phyloP scores from a whole-genome alignment of 2,888 invertebrate species.

The Dicyrtomina minuta region DNA sequence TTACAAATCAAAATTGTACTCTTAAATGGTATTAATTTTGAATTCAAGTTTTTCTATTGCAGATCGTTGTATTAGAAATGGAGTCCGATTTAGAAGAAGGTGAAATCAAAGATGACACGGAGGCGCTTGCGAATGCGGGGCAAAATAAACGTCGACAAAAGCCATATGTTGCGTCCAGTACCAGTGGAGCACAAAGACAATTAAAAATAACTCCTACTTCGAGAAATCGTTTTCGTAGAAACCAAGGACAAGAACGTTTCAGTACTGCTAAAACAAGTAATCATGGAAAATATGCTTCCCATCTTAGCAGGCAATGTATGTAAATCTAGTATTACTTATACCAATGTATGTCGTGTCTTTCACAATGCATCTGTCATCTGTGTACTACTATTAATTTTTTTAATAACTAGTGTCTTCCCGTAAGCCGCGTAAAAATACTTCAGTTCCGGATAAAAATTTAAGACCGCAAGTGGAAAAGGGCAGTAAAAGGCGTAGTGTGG shows the following conservation, averaged over 20 bases:
- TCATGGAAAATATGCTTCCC: no score
- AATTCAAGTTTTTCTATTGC: not conserved
- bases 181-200: not conserved
- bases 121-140: not conserved
- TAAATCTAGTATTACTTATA: no score
- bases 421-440: not conserved
- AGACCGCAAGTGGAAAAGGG: not conserved
- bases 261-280: no score
- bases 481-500: slow-evolving; percentile 7
- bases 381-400: no score
- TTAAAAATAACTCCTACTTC: not conserved
- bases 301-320: no score
- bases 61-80: not conserved
- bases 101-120: slow-evolving; percentile 19
- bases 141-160: not conserved
- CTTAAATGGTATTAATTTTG: slow-evolving; percentile 33
- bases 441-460: not conserved
- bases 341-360: no score
- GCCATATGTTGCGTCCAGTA: not conserved
- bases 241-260: no score
- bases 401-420: not conserved
- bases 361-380: no score
- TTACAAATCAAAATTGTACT: no score
- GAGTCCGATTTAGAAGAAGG: slow-evolving; percentile 27
- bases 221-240: no score